phyloP scores from a whole-genome alignment of 2,113 vertebrate species.

The Tringa solitaria region DNA sequence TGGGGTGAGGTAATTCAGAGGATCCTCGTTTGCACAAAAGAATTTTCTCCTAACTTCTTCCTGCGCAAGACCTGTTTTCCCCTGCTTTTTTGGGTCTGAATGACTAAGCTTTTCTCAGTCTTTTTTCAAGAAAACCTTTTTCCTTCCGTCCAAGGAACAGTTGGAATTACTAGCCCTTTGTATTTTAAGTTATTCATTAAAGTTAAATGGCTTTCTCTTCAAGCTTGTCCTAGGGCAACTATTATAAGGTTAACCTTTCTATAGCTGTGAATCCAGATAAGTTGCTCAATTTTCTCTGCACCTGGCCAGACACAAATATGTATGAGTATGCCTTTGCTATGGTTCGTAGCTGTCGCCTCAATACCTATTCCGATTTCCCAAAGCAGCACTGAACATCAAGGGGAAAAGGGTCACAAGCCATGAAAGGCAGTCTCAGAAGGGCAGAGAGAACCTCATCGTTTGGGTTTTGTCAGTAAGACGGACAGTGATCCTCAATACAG shows the following conservation, averaged over 20 bases:
- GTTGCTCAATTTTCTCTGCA: neutral
- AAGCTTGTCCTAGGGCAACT: slow-evolving; percentile 42
- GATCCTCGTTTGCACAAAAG: neutral
- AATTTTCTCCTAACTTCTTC: slow-evolving; percentile 16
- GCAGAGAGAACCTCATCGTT: neutral
- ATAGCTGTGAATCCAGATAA: neutral
- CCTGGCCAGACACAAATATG: neutral
- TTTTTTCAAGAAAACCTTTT: slow-evolving; percentile 1
- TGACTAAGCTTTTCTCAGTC: slow-evolving; percentile 39
- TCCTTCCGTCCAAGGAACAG: neutral
- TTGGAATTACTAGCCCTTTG: slow-evolving; percentile 15
- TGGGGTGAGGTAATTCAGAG: slow-evolving; percentile 1
- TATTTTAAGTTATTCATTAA: slow-evolving; percentile 60
- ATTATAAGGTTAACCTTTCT: slow-evolving; percentile 38
- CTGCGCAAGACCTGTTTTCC: neutral
- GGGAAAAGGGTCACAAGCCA: neutral
- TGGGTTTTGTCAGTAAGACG: neutral
- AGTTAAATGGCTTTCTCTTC: slow-evolving; percentile 45
- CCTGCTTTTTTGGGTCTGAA: neutral
- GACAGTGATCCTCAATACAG: neutral
- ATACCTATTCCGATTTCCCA: neutral
- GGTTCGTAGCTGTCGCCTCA: neutral
- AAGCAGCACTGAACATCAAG: neutral
- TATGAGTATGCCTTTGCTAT: neutral
- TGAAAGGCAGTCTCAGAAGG: neutral